Evolutionary conservation across 1,140 invertebrate genomes (phyloP).

Genomic region (Chymomyza costata): DNA sequence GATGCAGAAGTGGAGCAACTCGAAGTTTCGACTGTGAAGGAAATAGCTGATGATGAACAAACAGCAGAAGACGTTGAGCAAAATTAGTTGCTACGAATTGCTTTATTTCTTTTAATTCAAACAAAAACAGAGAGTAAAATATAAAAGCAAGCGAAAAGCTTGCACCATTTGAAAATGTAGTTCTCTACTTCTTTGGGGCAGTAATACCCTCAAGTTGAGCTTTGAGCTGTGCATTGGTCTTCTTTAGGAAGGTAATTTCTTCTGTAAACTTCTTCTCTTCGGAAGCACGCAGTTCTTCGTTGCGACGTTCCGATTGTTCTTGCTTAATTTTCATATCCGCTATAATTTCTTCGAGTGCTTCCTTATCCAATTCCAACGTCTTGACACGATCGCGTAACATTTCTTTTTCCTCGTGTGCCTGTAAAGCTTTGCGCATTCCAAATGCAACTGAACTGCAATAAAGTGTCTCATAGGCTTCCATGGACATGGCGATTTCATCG

Average conservation of each 20-base stretch:
- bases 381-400: conserved; percentile 78
- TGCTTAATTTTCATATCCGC: conserved; percentile 88
- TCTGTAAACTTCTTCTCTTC: conserved; percentile 94
- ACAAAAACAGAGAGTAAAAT: conserved; percentile 16
- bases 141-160: background rate
- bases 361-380: conserved; percentile 82
- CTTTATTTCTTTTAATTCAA: conserved; percentile 37
- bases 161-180: background rate
- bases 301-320: conserved; percentile 89
- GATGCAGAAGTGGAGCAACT: conserved; percentile 32
- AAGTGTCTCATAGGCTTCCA: conserved; percentile 93
- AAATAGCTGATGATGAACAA: background rate
- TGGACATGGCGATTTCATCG: conserved; percentile 97
- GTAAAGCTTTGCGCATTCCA: conserved; percentile 97
- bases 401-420: conserved; percentile 83
- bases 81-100: conserved; percentile 29
- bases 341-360: conserved; percentile 85
- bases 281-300: conserved; percentile 87
- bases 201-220: conserved; percentile 94
- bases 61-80: conserved; percentile 7
- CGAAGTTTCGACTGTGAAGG: conserved; percentile 4
- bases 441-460: conserved; percentile 99
- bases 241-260: conserved; percentile 92
- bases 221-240: conserved; percentile 95
- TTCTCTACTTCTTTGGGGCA: conserved; percentile 89